These are phyloP conservation scores for Molanna angustata DNA, from an alignment of 2,888 invertebrate species.

Conservation along the genomic window DNA sequence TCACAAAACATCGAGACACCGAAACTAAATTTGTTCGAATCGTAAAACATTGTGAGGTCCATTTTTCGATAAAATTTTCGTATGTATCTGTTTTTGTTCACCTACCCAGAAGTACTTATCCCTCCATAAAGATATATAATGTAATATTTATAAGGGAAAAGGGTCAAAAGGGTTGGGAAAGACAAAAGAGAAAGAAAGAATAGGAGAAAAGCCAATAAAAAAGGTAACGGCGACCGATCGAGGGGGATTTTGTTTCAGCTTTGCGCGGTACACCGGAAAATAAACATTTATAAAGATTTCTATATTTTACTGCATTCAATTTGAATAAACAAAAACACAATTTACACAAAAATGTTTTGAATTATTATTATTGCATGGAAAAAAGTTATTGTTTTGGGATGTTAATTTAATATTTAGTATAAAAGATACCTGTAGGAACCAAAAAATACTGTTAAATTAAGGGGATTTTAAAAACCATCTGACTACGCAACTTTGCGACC, in stretches of 20 bases:
- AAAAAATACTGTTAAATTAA: too few relatives aligned
- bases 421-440: too few relatives aligned
- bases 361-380: too few relatives aligned
- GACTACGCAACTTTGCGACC: too few relatives aligned
- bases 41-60: not conserved
- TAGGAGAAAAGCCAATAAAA: conserved; percentile 5
- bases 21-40: too few relatives aligned
- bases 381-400: too few relatives aligned
- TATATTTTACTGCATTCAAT: not conserved
- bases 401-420: too few relatives aligned
- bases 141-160: conserved; percentile 19
- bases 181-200: conserved; percentile 12
- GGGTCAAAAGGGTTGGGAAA: conserved; percentile 13
- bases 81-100: conserved; percentile 2
- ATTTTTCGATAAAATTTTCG: conserved; percentile 3
- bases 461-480: too few relatives aligned
- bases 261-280: not conserved
- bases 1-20: too few relatives aligned
- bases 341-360: too few relatives aligned
- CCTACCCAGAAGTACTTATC: not conserved
- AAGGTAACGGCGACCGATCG: conserved; percentile 7
- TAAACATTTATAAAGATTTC: not conserved
- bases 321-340: too few relatives aligned
- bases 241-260: conserved; percentile 4
- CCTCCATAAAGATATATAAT: conserved; percentile 9